Conservation (phyloP, 2,113 vertebrate species). For the human region GRCh38 chr2:152594501-152595000, state of each 20-base stretch:
- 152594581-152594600: background rate
- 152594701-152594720: background rate
- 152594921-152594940: background rate
- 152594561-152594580: background rate
- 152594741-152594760: background rate
- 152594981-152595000: constrained; percentile 29
- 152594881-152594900: constrained; percentile 5
- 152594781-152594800: background rate
- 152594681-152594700: background rate
- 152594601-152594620: background rate
- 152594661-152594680: background rate
- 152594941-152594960: background rate
- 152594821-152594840: background rate
- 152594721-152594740: background rate
- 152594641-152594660: background rate
- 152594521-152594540: background rate
- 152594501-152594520: background rate
- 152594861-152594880: background rate
- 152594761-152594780: background rate
- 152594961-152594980: background rate
- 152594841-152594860: constrained; percentile 40
- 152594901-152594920: background rate
- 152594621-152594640: background rate
- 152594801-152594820: background rate
- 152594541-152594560: background rate